Evolutionary conservation across 2,113 vertebrate species (phyloP), one percentile per base, ranked within the genome.

Genomic region (Thymallus thymallus): DNA sequence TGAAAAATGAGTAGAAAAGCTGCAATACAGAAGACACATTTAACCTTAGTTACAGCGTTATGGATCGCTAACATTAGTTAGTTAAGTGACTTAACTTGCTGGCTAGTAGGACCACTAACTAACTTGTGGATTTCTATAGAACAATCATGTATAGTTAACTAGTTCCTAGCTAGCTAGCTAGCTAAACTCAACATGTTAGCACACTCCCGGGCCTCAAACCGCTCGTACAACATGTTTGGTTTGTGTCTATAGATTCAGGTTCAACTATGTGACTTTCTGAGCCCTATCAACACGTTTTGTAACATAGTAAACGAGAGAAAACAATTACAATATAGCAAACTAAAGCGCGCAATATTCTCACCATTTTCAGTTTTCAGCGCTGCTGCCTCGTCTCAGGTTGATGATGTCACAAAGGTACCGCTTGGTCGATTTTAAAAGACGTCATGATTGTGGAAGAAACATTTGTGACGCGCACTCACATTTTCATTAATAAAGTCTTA

Each of bases 1-100:
- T 97, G 90, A 97, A 97, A 77, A 97, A 97, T 20, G 96, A 97
- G 84, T 97, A 97, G 92, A 97, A 97, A 41, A 97, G 94, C 96
- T 97, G 88, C 12, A 69, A 73, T 1, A 51, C 48, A 51, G 48
- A 51, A 51, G 0, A 51, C 0, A 18, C 3, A 51, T 41, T 41
- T 16, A 51, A 51, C 16, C 16, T 18, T 5, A 41, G 14, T 0
- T 51, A 51, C 9, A 41, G 9, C 35, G 35, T 9, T 41, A 41
- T 10, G 35, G 7, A 9, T 9, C 32, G 32, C 7, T 16, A 48
- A 16, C 14, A 1, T 48, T 48, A 2, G 41, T 45, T 45, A 45
- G 41, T 4, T 45, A 45, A 10, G 26, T 26, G 26, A 26, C 26
- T 26, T 26, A 26, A 26, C 26, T 26, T 1, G 26, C 26, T 26